phyloP scores from a whole-genome alignment of 2,113 vertebrate species.

The Hepsetus odoe region DNA sequence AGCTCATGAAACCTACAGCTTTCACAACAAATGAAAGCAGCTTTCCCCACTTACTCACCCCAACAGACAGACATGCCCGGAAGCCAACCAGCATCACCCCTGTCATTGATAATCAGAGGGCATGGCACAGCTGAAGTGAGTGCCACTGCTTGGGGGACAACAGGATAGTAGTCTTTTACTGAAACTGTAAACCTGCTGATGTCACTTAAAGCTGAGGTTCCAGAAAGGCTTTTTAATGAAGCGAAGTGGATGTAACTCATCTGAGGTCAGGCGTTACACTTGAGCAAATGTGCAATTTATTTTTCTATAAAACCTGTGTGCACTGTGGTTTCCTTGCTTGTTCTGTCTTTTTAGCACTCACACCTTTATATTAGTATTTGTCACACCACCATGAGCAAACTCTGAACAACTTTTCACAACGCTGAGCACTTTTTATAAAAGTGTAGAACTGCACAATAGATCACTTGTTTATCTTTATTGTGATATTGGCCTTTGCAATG shows the following conservation, averaged over 20 bases:
- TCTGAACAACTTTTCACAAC: background rate
- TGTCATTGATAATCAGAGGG: constrained; percentile 29
- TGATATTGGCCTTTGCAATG: background rate
- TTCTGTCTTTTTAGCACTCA: background rate
- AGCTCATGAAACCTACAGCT: background rate
- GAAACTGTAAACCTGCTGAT: constrained; percentile 55
- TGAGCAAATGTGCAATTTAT: constrained; percentile 54
- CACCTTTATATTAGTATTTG: background rate
- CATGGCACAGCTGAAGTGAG: constrained; percentile 31
- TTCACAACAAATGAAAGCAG: constrained; percentile 13
- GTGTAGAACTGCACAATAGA: background rate
- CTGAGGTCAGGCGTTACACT: constrained; percentile 41
- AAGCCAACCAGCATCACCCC: background rate
- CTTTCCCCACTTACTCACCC: background rate
- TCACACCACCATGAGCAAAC: background rate
- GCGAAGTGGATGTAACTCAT: constrained; percentile 44
- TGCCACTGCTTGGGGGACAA: constrained; percentile 30
- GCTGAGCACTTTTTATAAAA: background rate
- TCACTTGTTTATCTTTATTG: background rate
- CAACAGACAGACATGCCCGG: background rate
- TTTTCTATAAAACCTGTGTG: constrained; percentile 46
- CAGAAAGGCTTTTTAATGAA: constrained; percentile 54
- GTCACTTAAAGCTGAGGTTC: constrained; percentile 40
- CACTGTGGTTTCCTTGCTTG: constrained; percentile 1
- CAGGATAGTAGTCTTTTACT: constrained; percentile 35